A percentile compares a stretch with the other conserved stretches of the same genome.
phyloP scores from a whole-genome alignment of 2,797 vertebrate species.

The Macrochelys suwanniensis region DNA sequence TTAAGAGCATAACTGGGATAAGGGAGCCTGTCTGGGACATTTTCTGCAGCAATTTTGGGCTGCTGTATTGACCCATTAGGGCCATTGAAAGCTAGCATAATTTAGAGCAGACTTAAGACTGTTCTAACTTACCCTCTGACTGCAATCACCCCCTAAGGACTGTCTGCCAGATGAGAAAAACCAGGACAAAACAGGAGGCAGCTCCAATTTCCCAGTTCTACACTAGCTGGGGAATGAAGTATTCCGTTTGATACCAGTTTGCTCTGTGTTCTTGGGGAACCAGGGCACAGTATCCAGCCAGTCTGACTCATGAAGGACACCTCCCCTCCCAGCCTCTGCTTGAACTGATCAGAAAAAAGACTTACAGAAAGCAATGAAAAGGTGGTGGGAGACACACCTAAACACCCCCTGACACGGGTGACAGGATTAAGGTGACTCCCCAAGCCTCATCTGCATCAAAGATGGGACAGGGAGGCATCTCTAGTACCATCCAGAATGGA shows the following conservation, averaged over 20 bases:
- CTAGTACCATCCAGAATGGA: no score
- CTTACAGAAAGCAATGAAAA: no score
- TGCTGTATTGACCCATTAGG: neutral
- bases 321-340: no score
- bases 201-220: neutral
- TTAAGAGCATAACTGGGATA: neutral
- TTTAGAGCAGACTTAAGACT: neutral
- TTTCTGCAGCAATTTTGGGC: neutral
- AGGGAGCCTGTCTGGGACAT: neutral
- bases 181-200: neutral
- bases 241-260: neutral
- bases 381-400: no score
- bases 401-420: no score
- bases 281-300: no score
- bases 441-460: no score
- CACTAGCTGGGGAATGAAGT: neutral
- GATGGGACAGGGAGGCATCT: no score
- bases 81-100: neutral
- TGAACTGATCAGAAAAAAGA: no score
- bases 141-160: neutral
- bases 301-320: no score
- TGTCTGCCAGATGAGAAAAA: neutral
- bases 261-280: no score
- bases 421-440: no score
- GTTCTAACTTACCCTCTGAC: neutral